Percentiles rank a stretch among this genome's conserved stretches.
Evolutionary conservation across 2,797 vertebrate species (phyloP).

Genomic region (Podarcis lilfordi): DNA sequence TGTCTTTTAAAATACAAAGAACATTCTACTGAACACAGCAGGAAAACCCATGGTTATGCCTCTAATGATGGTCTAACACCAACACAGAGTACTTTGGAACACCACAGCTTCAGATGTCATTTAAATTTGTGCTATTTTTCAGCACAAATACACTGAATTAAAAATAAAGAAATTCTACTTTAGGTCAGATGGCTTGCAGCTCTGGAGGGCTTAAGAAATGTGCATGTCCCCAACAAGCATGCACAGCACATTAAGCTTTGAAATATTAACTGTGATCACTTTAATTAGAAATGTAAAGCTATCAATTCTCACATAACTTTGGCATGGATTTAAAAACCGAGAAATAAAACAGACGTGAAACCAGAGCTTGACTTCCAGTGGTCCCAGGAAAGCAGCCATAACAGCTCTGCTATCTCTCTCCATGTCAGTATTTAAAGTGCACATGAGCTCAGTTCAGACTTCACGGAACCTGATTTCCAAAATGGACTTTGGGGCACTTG

Average conservation of each 20-base stretch:
- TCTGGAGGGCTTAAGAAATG: not conserved
- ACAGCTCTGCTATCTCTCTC: not conserved
- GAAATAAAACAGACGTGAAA: not conserved
- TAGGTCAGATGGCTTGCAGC: not conserved
- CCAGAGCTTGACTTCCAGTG: not conserved
- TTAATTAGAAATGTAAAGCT: not conserved
- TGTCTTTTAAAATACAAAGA: not conserved
- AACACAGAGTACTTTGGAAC: slow-evolving; percentile 29
- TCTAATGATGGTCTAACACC: slow-evolving; percentile 40
- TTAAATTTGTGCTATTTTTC: slow-evolving; percentile 11
- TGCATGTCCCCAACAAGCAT: not conserved
- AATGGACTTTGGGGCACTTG: too few relatives aligned
- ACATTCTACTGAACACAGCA: not conserved
- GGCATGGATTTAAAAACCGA: too few relatives aligned
- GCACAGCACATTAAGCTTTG: not conserved
- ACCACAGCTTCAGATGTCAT: slow-evolving; percentile 8
- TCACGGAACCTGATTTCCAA: not conserved
- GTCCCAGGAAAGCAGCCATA: not conserved
- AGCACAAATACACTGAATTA: not conserved
- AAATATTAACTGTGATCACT: not conserved
- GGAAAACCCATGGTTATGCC: not conserved
- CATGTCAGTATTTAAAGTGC: not conserved
- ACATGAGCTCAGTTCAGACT: not conserved
- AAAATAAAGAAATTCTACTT: not conserved
- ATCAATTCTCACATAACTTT: not conserved